A percentile compares a stretch with the other conserved stretches of the same genome.
These are phyloP conservation scores for Otolemur garnettii DNA, from an alignment of 2,113 vertebrate genomes.

Conservation along the genomic window DNA sequence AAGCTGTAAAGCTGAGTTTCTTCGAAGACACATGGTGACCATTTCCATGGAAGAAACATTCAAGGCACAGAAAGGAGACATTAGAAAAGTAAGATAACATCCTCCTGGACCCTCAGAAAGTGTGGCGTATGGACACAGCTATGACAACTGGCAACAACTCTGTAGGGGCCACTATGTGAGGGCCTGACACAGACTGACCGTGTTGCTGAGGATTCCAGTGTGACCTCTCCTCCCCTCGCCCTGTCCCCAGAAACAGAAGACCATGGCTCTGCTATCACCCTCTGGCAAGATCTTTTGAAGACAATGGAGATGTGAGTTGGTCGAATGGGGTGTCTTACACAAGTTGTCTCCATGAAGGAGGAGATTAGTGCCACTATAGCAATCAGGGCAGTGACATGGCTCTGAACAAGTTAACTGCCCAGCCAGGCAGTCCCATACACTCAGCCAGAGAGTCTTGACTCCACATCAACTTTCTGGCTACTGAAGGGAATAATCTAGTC, in stretches of 20 bases:
- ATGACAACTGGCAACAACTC: background rate
- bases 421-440: background rate
- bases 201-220: background rate
- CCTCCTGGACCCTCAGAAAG: background rate
- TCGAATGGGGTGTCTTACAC: accelerated
- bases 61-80: background rate
- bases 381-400: background rate
- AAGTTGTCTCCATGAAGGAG: background rate
- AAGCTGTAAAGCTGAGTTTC: background rate
- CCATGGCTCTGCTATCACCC: background rate
- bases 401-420: background rate
- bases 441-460: background rate
- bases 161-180: background rate
- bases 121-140: background rate
- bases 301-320: background rate
- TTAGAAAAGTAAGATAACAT: background rate
- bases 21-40: background rate
- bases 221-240: background rate
- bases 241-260: background rate
- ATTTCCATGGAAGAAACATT: background rate
- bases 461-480: background rate
- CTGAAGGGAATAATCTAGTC: background rate
- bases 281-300: background rate
- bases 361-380: background rate
- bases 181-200: background rate